Percentiles rank a stretch among this genome's conserved stretches.
These are phyloP conservation scores for Hydrozoanthus gracilis DNA, from an alignment of 92 coral and sea anemone genomes.

Conservation along the genomic window DNA sequence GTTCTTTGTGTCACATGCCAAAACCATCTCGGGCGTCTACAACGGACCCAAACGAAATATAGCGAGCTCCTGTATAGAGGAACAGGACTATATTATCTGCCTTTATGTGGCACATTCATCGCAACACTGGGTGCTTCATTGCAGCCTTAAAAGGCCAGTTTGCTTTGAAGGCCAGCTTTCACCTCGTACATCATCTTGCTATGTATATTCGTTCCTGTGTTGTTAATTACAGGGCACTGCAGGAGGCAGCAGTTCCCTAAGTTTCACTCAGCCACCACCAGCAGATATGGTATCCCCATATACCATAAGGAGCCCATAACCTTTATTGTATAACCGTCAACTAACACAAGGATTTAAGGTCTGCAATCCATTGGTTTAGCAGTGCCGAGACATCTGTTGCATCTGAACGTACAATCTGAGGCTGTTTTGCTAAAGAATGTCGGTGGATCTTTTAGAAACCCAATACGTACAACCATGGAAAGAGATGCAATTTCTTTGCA, in stretches of 20 bases:
- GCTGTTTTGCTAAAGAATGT: not conserved
- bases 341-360: not conserved
- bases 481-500: not conserved
- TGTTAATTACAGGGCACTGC: not conserved
- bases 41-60: not conserved
- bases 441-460: not conserved
- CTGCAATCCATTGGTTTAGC: not conserved
- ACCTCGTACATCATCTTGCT: conserved; percentile 4
- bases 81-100: not conserved
- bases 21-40: not conserved
- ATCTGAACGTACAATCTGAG: not conserved
- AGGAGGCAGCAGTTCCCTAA: not conserved
- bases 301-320: conserved; percentile 21
- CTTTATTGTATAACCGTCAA: not conserved
- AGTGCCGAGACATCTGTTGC: not conserved
- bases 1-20: not conserved
- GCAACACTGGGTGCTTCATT: not conserved
- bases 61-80: conserved; percentile 6
- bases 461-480: not conserved
- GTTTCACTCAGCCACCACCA: conserved; percentile 28
- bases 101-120: conserved; percentile 7
- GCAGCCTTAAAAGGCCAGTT: conserved; percentile 4
- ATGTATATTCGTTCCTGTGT: not conserved
- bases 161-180: not conserved
- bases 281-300: conserved; percentile 28